Evolutionary conservation across 2,888 invertebrate genomes (phyloP).

Genomic region (Drosophila neonasuta): DNA sequence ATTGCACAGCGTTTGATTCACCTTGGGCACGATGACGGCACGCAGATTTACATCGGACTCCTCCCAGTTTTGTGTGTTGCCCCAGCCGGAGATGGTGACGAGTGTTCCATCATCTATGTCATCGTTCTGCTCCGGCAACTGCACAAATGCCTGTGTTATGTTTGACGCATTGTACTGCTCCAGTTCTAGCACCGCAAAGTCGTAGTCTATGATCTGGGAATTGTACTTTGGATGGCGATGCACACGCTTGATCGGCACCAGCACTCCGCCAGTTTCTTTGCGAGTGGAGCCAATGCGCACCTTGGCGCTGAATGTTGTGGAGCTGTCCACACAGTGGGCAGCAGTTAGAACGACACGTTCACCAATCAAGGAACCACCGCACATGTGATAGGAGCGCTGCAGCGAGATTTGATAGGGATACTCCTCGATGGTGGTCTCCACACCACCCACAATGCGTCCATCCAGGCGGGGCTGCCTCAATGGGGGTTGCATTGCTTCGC

Average conservation of each 20-base stretch:
- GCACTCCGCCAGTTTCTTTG: slow-evolving; percentile 77
- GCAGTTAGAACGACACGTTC: slow-evolving; percentile 81
- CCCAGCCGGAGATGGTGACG: slow-evolving; percentile 79
- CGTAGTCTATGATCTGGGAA: slow-evolving; percentile 80
- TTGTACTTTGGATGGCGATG: slow-evolving; percentile 80
- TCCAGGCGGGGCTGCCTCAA: slow-evolving; percentile 52
- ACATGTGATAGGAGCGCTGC: slow-evolving; percentile 80
- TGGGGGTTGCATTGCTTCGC: slow-evolving; percentile 13
- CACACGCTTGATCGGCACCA: slow-evolving; percentile 73
- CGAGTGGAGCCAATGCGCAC: slow-evolving; percentile 81
- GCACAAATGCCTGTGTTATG: slow-evolving; percentile 60
- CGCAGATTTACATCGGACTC: slow-evolving; percentile 63
- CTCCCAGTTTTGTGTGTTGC: slow-evolving; percentile 66
- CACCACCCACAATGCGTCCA: slow-evolving; percentile 82
- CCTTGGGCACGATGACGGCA: slow-evolving; percentile 71
- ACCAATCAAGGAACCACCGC: slow-evolving; percentile 82
- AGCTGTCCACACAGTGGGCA: slow-evolving; percentile 80
- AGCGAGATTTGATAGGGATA: slow-evolving; percentile 83
- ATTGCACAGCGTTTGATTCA: slow-evolving; percentile 67
- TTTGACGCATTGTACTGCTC: slow-evolving; percentile 44
- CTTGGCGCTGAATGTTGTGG: slow-evolving; percentile 27
- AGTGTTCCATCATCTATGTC: slow-evolving; percentile 68
- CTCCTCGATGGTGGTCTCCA: slow-evolving; percentile 76
- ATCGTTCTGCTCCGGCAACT: slow-evolving; percentile 64
- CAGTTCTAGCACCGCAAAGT: slow-evolving; percentile 82